Evolutionary conservation across 1,140 invertebrate species (phyloP), one percentile per base, ranked within the genome.

Genomic region (Lasioglossum baleicum): DNA sequence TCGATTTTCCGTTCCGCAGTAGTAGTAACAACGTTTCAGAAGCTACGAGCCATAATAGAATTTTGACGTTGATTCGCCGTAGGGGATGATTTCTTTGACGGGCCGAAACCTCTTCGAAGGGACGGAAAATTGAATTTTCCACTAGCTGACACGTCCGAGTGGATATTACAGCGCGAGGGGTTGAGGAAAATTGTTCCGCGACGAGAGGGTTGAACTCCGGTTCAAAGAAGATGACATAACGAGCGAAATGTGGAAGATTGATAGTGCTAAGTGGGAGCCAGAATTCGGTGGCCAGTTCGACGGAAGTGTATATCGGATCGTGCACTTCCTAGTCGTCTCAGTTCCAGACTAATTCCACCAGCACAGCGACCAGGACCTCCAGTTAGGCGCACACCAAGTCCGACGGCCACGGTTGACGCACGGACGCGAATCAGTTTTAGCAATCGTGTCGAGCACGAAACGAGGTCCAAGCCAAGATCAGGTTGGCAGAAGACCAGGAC

Each of bases 401-500:
- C 67, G 22, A 58, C 58, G 15, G 40, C 40, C 73, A 64, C 60
- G 60, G 66, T 73, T 60, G 40, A 65, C n/a, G 53, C 73, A 83
- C 81, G 77, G 51, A 67, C 68, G 53, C 68, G 64, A 75, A 83
- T 79, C 68, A 73, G 60, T 85, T 84, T 77, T 82, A 79, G 82
- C 79, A 78, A 76, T 73, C 53, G 68, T 79, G 48, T n/a, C 26
- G 17, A 51, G 65, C 61, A 67, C 75, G 61, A 44, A 83, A 66
- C 61, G 53, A 60, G 79, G 64, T n/a, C 63, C 74, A 80, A 85
- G 66, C 81, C 70, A 74, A 83, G 73, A 82, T 80, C 81, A 61
- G 64, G 79, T 84, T 88, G 85, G 84, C 86, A 88, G 64, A 64
- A 58, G 66, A 83, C 86, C 84, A 88, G 82, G 66, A 84, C 70